Base-by-base conservation (phyloP, 92 coral and sea anemone species). In the Isaurus tuberculatus region DNA sequence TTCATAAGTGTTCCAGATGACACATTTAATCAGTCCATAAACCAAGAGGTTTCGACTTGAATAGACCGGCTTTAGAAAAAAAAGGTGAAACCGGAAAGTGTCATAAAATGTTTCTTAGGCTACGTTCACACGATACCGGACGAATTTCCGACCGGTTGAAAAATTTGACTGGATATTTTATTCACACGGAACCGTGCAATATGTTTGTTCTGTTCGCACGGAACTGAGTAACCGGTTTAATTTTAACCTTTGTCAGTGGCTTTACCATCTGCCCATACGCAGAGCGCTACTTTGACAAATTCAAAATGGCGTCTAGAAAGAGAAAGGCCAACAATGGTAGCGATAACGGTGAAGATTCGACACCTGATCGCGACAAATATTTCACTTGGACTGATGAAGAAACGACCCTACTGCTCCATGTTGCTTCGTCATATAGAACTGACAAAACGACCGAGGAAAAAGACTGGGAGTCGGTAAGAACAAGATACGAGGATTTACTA, bases 351-450 rank as follows among this genome's bases (percentile, higher is more conserved):
- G n/a, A 53, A 53, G 63, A 53, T 53, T 17, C 63, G 26, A 53
- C 63, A 53, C 26, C 28, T n/a, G 63, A 53, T 17, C 17, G 28
- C 63, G 63, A 17, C 23, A 85, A 63, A 31, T 80, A 85, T 53
- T 85, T 85, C 27, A 79, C 86, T 20, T 85, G 78, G 85, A 78
- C 88, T 22, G 88, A 85, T 75, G 86, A 85, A 67, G 85, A 85
- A 85, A 79, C 86, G 44, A 73, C 72, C 20, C 74, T 85, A 34
- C 72, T 79, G 30, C 26, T 79, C 16, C 30, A 60, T 57, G 72
- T 57, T 43, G 73, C 73, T 22, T 17, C 23, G 7, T 53, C 63
- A 22, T 53, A 53, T 22, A 53, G n/a, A 53, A 53, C 63, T 17
- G 23, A 53, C 19, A 84, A 84, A 84, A 37, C 51, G 32, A 55